These are phyloP conservation scores for Hyposoter dolosus DNA, from an alignment of 2,888 invertebrate genomes.

Conservation along the genomic window DNA sequence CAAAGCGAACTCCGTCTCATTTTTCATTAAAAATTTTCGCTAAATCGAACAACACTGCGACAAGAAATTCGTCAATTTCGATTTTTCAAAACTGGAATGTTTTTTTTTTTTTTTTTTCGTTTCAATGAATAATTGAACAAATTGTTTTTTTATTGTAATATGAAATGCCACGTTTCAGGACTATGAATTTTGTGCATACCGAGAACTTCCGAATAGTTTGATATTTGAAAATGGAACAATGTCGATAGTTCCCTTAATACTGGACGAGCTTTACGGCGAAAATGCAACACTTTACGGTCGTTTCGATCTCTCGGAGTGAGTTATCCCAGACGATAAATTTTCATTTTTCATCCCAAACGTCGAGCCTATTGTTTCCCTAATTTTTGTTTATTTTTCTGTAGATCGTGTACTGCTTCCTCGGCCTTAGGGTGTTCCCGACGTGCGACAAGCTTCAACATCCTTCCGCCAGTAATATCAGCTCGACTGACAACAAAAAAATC, in stretches of 20 bases:
- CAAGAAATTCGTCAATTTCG: too few species aligned
- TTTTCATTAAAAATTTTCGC: neutral
- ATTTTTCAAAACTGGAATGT: too few species aligned
- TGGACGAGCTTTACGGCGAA: slow-evolving; percentile 78
- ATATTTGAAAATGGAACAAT: slow-evolving; percentile 74
- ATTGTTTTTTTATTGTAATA: neutral
- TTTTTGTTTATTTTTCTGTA: slow-evolving; percentile 66
- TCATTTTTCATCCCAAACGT: neutral
- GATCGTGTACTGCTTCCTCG: slow-evolving; percentile 82
- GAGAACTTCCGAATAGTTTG: slow-evolving; percentile 74
- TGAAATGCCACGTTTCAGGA: slow-evolving; percentile 74
- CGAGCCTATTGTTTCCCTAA: neutral
- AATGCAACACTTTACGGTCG: slow-evolving; percentile 74
- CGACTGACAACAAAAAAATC: slow-evolving; percentile 84
- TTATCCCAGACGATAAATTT: neutral
- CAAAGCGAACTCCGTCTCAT: neutral
- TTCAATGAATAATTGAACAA: too few species aligned
- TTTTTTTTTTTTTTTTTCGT: too few species aligned
- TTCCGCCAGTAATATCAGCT: slow-evolving; percentile 85
- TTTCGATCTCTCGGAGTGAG: slow-evolving; percentile 77
- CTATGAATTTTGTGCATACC: slow-evolving; percentile 82
- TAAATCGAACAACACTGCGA: neutral
- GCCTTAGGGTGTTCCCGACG: slow-evolving; percentile 80
- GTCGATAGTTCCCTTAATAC: slow-evolving; percentile 75
- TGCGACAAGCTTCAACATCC: slow-evolving; percentile 80